A percentile compares a stretch with the other conserved stretches of the same genome.
Conservation (phyloP, 92 coral and sea anemone genomes). For the Scolanthus callimorphus region DNA sequence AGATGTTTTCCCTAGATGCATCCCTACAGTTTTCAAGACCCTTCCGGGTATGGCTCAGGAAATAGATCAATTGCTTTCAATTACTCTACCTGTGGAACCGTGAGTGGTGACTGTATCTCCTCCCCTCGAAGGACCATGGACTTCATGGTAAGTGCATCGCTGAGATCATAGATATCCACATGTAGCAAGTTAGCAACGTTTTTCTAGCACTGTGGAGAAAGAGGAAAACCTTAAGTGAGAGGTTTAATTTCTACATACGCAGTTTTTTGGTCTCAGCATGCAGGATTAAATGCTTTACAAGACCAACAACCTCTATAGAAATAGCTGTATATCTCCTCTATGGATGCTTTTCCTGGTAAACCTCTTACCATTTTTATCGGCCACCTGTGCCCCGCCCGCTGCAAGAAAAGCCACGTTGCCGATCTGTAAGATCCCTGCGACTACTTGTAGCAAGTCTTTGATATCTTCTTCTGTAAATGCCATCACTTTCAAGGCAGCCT, state of each 20-base stretch:
- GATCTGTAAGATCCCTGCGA: constrained; percentile 84
- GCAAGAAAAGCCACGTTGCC: constrained; percentile 91
- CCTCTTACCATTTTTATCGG: constrained; percentile 80
- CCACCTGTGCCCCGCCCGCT: constrained; percentile 92
- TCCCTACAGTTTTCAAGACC: too few species aligned
- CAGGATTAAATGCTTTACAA: background rate
- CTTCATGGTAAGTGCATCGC: constrained; percentile 86
- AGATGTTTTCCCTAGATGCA: too few species aligned
- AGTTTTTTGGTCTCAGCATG: too few species aligned
- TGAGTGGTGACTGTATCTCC: constrained; percentile 92
- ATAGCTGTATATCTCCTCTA: too few species aligned
- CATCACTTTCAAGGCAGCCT: constrained; percentile 98
- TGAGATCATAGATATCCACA: constrained; percentile 84
- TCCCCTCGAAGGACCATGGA: constrained; percentile 93
- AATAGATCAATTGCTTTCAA: too few species aligned
- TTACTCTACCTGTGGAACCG: constrained; percentile 71
- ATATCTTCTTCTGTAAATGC: constrained; percentile 75
- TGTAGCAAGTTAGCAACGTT: constrained; percentile 91
- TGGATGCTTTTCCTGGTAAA: background rate
- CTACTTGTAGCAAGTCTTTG: constrained; percentile 82
- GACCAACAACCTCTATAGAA: background rate
- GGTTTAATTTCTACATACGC: too few species aligned
- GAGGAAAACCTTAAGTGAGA: too few species aligned
- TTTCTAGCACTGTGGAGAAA: too few species aligned
- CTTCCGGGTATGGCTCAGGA: too few species aligned